Percentiles rank a stretch among this genome's conserved stretches.
These are phyloP conservation scores for Mimachlamys varia DNA, from an alignment of 2,888 invertebrate genomes.

Conservation along the genomic window DNA sequence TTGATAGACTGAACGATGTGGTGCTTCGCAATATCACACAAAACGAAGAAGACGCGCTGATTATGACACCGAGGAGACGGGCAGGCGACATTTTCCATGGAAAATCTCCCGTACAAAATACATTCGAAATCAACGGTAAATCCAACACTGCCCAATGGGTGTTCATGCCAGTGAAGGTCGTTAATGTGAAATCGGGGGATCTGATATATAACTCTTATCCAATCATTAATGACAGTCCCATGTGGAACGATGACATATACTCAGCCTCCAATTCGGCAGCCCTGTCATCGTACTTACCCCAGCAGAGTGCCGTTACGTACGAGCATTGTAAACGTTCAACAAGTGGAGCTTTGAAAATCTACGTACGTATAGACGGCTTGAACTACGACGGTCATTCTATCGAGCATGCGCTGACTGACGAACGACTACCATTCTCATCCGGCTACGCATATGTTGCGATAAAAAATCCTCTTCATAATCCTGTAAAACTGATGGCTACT, in stretches of 20 bases:
- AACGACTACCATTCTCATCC: not conserved
- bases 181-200: not conserved
- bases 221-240: too few species aligned
- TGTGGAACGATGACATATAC: not conserved
- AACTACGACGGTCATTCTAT: not conserved
- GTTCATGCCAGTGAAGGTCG: not conserved
- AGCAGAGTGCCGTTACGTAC: not conserved
- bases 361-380: not conserved
- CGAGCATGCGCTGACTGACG: not conserved
- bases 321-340: not conserved
- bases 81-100: not conserved
- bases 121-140: not conserved
- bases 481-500: not conserved
- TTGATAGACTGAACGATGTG: not conserved
- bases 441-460: not conserved
- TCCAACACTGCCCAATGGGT: not conserved
- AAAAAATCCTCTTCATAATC: not conserved
- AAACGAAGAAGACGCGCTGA: not conserved
- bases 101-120: not conserved
- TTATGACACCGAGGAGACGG: not conserved
- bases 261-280: not conserved
- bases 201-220: not conserved
- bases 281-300: not conserved
- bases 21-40: not conserved
- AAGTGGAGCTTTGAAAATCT: not conserved